Evolutionary conservation across 2,888 invertebrate genomes (phyloP).

Genomic region (Eristalis tenax): DNA sequence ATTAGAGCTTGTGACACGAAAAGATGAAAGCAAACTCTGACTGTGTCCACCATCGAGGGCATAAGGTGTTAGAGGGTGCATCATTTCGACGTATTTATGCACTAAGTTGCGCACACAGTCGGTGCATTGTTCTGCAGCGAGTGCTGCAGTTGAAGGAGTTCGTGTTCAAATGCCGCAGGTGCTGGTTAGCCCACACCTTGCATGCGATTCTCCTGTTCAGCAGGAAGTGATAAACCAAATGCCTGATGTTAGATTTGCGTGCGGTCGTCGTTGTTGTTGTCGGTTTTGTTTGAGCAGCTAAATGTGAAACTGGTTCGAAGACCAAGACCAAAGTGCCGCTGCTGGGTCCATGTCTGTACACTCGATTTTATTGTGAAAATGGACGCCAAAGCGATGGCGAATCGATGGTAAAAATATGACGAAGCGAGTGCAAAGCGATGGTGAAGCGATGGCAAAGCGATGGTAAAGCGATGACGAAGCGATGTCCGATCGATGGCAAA

Average conservation of each 20-base stretch:
- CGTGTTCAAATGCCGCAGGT: background rate
- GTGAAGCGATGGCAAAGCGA: too few relatives aligned
- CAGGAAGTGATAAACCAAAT: constrained; percentile 56
- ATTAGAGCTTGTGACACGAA: constrained; percentile 64
- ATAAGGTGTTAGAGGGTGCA: constrained; percentile 51
- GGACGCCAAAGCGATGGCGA: too few relatives aligned
- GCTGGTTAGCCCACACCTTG: constrained; percentile 37
- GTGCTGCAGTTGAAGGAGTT: background rate
- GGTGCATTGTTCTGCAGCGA: constrained; percentile 18
- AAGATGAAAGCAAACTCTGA: constrained; percentile 6
- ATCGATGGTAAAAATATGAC: too few relatives aligned
- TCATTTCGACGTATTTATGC: constrained; percentile 43
- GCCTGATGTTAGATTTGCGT: constrained; percentile 44
- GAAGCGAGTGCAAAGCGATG: too few relatives aligned
- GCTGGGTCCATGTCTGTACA: constrained; percentile 5
- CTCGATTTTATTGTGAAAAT: too few relatives aligned
- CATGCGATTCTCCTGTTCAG: constrained; percentile 49
- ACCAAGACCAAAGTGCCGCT: constrained; percentile 14
- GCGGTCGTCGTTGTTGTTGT: constrained; percentile 32
- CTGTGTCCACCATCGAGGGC: constrained; percentile 18
- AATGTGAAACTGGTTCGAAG: constrained; percentile 53
- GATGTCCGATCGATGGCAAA: too few relatives aligned
- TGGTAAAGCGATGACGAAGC: too few relatives aligned
- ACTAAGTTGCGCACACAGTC: constrained; percentile 14
- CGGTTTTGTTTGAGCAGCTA: constrained; percentile 16